Conservation (phyloP, 2,888 invertebrate genomes). For the Epinotia bilunana region DNA sequence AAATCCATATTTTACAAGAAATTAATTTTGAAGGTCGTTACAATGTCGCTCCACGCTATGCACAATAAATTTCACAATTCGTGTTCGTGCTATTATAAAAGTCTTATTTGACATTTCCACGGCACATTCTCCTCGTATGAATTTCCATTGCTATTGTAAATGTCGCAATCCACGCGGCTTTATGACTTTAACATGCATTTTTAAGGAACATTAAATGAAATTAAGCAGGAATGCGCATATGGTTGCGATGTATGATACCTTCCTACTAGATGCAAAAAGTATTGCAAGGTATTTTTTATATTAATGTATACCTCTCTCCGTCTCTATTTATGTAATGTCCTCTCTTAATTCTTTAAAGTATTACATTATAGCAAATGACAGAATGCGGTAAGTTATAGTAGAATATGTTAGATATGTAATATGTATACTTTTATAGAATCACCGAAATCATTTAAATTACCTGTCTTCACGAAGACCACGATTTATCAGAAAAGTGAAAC, state of each 20-base stretch:
- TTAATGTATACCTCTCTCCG: background rate
- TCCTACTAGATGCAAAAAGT: background rate
- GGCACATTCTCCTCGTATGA: slow-evolving; percentile 10
- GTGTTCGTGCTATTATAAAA: slow-evolving; percentile 10
- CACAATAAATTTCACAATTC: slow-evolving; percentile 29
- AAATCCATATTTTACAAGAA: slow-evolving; percentile 28
- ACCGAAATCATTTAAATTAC: background rate
- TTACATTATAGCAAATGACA: too few species aligned
- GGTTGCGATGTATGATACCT: background rate
- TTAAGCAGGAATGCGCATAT: slow-evolving; percentile 4
- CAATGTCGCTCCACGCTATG: slow-evolving; percentile 12
- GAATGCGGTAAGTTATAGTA: too few species aligned
- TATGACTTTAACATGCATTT: slow-evolving; percentile 19
- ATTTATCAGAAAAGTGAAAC: background rate
- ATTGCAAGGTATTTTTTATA: background rate
- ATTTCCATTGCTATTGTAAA: slow-evolving; percentile 27
- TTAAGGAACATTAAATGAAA: slow-evolving; percentile 15
- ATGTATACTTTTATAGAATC: background rate
- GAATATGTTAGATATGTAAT: too few species aligned
- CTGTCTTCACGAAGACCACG: background rate
- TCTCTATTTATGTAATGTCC: too few species aligned
- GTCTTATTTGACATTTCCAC: slow-evolving; percentile 33
- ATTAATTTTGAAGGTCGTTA: slow-evolving; percentile 31
- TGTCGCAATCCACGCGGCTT: slow-evolving; percentile 15
- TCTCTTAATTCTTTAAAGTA: too few species aligned